Evolutionary conservation across 2,797 vertebrate species (phyloP).

Genomic region (Rachycentron canadum): DNA sequence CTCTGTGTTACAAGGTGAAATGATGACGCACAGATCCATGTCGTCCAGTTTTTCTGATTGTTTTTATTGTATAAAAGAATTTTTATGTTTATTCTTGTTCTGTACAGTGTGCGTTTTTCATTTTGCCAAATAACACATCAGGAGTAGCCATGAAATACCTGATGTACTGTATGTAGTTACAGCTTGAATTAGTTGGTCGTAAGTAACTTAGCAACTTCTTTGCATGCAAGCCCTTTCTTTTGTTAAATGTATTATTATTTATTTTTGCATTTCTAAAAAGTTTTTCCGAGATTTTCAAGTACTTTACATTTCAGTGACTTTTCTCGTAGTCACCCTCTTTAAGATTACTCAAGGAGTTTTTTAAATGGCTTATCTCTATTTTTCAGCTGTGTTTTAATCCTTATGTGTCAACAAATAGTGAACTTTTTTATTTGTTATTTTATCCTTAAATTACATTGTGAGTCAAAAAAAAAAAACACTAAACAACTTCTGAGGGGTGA

Average conservation of each 20-base stretch:
- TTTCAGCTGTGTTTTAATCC: slow-evolving; percentile 33
- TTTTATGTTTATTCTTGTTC: slow-evolving; percentile 48
- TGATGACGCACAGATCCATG: slow-evolving; percentile 21
- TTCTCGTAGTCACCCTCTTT: slow-evolving; percentile 18
- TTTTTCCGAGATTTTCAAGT: slow-evolving; percentile 66
- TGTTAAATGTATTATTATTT: slow-evolving; percentile 78
- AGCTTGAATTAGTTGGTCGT: slow-evolving; percentile 60
- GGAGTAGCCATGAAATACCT: slow-evolving; percentile 50
- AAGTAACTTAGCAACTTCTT: slow-evolving; percentile 66
- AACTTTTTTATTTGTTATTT: slow-evolving; percentile 47
- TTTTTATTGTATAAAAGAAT: slow-evolving; percentile 72
- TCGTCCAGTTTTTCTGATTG: slow-evolving; percentile 31
- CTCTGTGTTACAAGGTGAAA: slow-evolving; percentile 23
- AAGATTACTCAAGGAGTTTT: slow-evolving; percentile 39
- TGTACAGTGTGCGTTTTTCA: slow-evolving; percentile 67
- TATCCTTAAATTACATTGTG: slow-evolving; percentile 29
- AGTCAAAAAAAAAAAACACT: background rate
- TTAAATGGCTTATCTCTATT: slow-evolving; percentile 21
- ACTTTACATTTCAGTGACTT: slow-evolving; percentile 65
- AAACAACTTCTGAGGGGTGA: slow-evolving; percentile 28
- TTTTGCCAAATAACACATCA: slow-evolving; percentile 69
- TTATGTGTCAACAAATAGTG: slow-evolving; percentile 37
- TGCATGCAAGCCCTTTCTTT: slow-evolving; percentile 69
- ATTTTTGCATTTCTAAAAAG: slow-evolving; percentile 65
- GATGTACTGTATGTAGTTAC: slow-evolving; percentile 52